Evolutionary conservation across 2,797 vertebrate species (phyloP), one percentile per base, ranked within the genome.

Genomic region (Cephalopachus bancanus): DNA sequence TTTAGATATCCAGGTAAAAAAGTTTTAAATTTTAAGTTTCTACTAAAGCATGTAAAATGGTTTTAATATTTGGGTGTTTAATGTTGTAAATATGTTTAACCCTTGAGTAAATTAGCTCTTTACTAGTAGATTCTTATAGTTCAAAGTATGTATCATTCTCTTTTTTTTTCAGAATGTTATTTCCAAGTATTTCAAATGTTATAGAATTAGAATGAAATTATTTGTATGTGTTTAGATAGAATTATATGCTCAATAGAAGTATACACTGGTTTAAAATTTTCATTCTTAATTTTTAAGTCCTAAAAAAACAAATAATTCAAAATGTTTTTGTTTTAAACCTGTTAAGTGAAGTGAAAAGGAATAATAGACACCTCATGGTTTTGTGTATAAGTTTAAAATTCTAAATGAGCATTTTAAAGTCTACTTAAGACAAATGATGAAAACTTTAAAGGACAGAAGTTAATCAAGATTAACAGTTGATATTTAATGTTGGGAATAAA

Each of bases 1-100:
- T 98, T 98, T 99, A 98, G 98, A 98, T 98, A 98, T 98, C 97
- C 98, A 99, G 99, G 98, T 99, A 99, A 99, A 98, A 78, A 96
- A 83, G 93, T 97, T 98, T 98, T 97, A 79, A 84, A 96, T 98
- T 98, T 98, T 98, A 98, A 98, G 97, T 98, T 99, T 98, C 91
- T 98, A 97, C 94, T 98, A 97, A 96, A 97, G 98, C 93, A 97
- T 98, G 96, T 98, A 96, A 92, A 97, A 98, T 98, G 98, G 97
- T 97, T 97, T 98, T 98, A 97, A 95, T 94, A 96, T 93, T 79
- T 85, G 89, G 81, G 57, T 96, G 74, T 93, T 97, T 98, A 96
- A 87, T 95, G 96, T 97, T 97, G 98, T 79, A 98, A 96, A 85
- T 97, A 92, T 96, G 96, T 97, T 94, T 98, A 89, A 97, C 97